Percentiles rank a stretch among this genome's conserved stretches.
Conservation (phyloP, 1,140 invertebrate species). For the Calycopis cecrops region DNA sequence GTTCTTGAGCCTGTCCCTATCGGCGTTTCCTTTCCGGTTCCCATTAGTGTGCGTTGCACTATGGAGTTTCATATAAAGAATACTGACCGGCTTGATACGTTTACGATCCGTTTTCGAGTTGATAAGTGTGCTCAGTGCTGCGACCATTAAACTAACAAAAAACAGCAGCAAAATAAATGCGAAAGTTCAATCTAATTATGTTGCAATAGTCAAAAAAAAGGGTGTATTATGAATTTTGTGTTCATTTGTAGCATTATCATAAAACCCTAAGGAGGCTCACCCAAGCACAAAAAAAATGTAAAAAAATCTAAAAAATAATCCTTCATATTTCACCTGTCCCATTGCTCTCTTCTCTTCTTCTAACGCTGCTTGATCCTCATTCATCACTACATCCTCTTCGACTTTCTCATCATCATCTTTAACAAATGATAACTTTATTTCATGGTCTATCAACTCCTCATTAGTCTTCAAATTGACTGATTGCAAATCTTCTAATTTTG, state of each 20-base stretch:
- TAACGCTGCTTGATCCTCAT: slow-evolving; percentile 75
- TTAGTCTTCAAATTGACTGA: slow-evolving; percentile 74
- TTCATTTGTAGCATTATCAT: too few relatives aligned
- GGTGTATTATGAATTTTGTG: too few relatives aligned
- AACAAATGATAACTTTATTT: slow-evolving; percentile 64
- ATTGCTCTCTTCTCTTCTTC: slow-evolving; percentile 80
- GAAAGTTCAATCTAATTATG: neutral
- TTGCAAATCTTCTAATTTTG: slow-evolving; percentile 71
- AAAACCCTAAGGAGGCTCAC: too few relatives aligned
- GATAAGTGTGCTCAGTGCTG: too few relatives aligned
- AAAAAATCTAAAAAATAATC: neutral
- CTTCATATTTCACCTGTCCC: slow-evolving; percentile 67
- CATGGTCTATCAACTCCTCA: slow-evolving; percentile 75
- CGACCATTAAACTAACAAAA: slow-evolving; percentile 5
- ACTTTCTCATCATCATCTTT: slow-evolving; percentile 50
- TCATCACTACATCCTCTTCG: slow-evolving; percentile 46
- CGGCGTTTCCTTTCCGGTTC: too few relatives aligned
- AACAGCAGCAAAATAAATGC: neutral
- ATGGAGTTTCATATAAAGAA: too few relatives aligned
- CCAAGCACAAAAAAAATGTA: neutral
- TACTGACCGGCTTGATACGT: too few relatives aligned
- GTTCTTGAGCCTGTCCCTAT: too few relatives aligned
- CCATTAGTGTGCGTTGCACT: too few relatives aligned
- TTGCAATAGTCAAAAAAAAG: too few relatives aligned
- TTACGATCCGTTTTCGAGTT: too few relatives aligned